Percentiles rank a stretch among this genome's conserved stretches.
Evolutionary conservation across 1,140 invertebrate genomes (phyloP).

Genomic region (Dolichoris vasculosae): DNA sequence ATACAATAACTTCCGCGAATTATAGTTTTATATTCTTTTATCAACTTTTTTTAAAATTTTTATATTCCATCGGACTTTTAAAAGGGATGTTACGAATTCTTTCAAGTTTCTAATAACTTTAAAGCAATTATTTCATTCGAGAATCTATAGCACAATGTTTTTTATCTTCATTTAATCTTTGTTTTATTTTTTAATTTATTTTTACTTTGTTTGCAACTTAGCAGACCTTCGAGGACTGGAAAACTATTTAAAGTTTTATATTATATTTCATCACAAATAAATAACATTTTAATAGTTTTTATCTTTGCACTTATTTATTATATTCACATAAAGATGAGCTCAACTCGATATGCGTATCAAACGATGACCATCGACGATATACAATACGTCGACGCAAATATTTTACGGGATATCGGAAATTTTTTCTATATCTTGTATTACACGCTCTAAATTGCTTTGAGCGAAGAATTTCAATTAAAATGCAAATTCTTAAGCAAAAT

Average conservation of each 20-base stretch:
- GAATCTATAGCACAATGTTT: background rate
- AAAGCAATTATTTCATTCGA: background rate
- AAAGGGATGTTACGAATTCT: slow-evolving; percentile 13
- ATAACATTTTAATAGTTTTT: slow-evolving; percentile 10
- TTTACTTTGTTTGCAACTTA: background rate
- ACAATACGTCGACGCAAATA: background rate
- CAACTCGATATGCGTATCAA: slow-evolving; percentile 35
- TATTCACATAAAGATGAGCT: slow-evolving; percentile 23
- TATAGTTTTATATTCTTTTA: slow-evolving; percentile 22
- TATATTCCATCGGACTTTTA: slow-evolving; percentile 41
- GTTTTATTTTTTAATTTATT: background rate
- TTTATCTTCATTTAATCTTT: background rate
- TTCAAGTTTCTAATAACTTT: background rate
- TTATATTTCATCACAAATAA: slow-evolving; percentile 23
- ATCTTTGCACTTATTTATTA: slow-evolving; percentile 4
- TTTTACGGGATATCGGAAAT: background rate
- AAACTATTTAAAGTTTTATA: slow-evolving; percentile 24
- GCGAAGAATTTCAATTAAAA: background rate
- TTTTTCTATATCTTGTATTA: background rate
- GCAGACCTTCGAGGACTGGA: background rate
- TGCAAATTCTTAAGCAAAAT: background rate
- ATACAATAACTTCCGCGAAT: slow-evolving; percentile 12
- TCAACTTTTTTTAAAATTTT: no score
- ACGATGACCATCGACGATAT: background rate
- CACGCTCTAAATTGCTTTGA: slow-evolving; percentile 19